Conservation (phyloP, 1,140 invertebrate genomes). For the Drosophila nikananu region DNA sequence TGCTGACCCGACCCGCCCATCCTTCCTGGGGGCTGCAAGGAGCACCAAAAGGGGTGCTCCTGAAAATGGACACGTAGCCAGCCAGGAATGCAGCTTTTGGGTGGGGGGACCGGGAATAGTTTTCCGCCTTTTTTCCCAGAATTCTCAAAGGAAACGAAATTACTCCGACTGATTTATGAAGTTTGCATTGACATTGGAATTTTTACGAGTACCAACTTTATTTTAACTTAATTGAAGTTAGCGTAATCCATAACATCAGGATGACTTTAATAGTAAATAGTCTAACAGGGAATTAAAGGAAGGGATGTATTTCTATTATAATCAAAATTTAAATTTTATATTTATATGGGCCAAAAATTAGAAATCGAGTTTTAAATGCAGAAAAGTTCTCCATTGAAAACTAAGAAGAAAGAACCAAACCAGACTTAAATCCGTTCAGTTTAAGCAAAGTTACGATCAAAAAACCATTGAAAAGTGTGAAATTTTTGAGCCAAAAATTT, state of each 20-base stretch:
- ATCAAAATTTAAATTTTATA: neutral
- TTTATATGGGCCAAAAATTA: no score
- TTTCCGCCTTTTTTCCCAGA: slow-evolving; percentile 34
- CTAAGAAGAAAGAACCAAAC: no score
- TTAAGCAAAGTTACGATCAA: no score
- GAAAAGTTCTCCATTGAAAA: no score
- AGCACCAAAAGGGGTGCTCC: neutral
- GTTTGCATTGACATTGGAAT: slow-evolving; percentile 53
- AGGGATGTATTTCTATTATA: neutral
- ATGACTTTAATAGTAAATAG: neutral
- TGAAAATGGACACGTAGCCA: slow-evolving; percentile 67
- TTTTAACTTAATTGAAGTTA: slow-evolving; percentile 14
- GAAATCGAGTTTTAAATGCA: no score
- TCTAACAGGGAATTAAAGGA: no score
- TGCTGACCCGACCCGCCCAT: slow-evolving; percentile 63
- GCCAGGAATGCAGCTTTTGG: slow-evolving; percentile 53
- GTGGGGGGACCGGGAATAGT: slow-evolving; percentile 22
- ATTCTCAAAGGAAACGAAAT: slow-evolving; percentile 21
- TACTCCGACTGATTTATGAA: slow-evolving; percentile 53
- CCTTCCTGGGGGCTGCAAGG: neutral
- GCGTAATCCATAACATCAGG: no score
- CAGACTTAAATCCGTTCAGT: no score
- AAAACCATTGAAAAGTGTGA: no score
- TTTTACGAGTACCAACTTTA: slow-evolving; percentile 33
- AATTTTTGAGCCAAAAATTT: no score